Evolutionary conservation across 2,888 invertebrate species (phyloP), one percentile per base, ranked within the genome.

Genomic region (Schizaphis graminum): DNA sequence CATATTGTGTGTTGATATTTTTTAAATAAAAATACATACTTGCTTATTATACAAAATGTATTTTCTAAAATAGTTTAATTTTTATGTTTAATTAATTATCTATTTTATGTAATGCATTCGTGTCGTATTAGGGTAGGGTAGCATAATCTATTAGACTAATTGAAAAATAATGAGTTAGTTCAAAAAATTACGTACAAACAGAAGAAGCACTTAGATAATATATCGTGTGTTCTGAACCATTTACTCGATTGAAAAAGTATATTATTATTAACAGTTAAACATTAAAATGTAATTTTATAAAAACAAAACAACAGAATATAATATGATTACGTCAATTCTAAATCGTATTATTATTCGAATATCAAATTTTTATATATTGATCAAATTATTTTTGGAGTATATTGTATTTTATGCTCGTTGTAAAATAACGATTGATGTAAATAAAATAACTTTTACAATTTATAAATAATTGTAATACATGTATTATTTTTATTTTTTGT

Each of bases 131-230:
- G 13, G 67, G 16, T 35, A 53, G 35, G 10, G 35, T 10, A 35
- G 35, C 5, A 26, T 41, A 13, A 24, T 11, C 53, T 53, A 53
- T 53, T 53, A 88, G 41, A 89, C 35, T 57, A 89, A 89, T 57
- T 56, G 41, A 56, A 89, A 89, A 41, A 89, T 89, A 57, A 89
- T 41, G 56, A 56, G 56, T 10, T 26, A 89, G 35, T 28, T 89
- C 41, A 35, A 41, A 57, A 41, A 89, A 89, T 57, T 26, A 57
- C 41, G 41, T 35, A 24, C 13, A 41, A 28, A 89, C n/a, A 26
- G 41, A 11, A 35, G 88, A 53, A 35, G 26, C 13, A 35, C 24
- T 11, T 35, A 88, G 35, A 88, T 49, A 49, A 77, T n/a, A 35
- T 88, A 41, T 56, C 3, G 4, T 26, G 26, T 35, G 26, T 21